Percentiles rank a stretch among this genome's conserved stretches.
phyloP scores from a whole-genome alignment of 1,140 invertebrate genomes.

The Aphaenogaster ashmeadi region DNA sequence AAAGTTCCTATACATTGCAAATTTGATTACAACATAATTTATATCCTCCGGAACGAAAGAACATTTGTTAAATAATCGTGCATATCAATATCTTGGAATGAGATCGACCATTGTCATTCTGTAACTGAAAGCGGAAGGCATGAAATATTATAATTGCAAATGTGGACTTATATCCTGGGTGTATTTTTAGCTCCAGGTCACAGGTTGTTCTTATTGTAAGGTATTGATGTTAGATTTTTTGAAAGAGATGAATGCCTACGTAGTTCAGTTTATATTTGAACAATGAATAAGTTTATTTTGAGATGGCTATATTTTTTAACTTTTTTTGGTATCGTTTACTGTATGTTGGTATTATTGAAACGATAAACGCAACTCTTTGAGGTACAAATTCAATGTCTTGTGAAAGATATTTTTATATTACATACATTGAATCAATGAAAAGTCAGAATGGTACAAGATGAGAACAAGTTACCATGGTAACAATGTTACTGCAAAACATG shows the following conservation, averaged over 20 bases:
- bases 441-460: conserved; percentile 31
- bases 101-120: conserved; percentile 24
- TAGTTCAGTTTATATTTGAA: conserved; percentile 25
- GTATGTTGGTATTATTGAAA: neutral
- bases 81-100: conserved; percentile 21
- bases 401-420: conserved; percentile 12
- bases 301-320: conserved; percentile 6
- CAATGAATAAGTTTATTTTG: conserved; percentile 11
- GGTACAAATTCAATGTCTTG: conserved; percentile 16
- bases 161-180: neutral
- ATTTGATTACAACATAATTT: conserved; percentile 63
- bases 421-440: conserved; percentile 7
- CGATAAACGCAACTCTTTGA: conserved; percentile 14
- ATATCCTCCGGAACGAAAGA: conserved; percentile 39
- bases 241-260: conserved; percentile 8
- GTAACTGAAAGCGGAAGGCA: neutral
- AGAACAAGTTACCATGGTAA: conserved; percentile 75
- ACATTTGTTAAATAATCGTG: conserved; percentile 65
- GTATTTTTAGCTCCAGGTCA: conserved; percentile 12
- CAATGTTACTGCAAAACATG: conserved; percentile 75
- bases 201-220: conserved; percentile 35
- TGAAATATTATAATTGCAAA: conserved; percentile 29
- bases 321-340: neutral
- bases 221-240: conserved; percentile 27
- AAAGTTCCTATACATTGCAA: conserved; percentile 74